Base-by-base conservation (phyloP, 2,797 vertebrate genomes). In the Bovichtus variegatus region DNA sequence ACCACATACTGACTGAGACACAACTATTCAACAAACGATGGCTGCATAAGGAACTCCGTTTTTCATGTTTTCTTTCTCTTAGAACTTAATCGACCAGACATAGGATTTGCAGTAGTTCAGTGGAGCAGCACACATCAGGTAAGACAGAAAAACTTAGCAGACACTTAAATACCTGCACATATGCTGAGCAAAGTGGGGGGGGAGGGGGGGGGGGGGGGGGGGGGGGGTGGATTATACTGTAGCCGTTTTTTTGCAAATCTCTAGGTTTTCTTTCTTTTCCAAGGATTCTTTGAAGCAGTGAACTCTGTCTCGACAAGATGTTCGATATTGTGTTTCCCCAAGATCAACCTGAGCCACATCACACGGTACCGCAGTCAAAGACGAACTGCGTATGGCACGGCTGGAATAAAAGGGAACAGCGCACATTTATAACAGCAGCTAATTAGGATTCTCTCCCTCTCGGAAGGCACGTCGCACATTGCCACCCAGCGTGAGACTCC, bases 361-460 rank as follows among this genome's bases (percentile, higher is more conserved):
- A 83, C 40, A 86, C 38, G 6, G 40, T 2, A 41, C 34, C 46
- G 18, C 66, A 69, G 73, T 80, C 64, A 81, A 70, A 82, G 67
- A 49, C 3, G 12, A 76, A 34, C 62, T 31, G 21, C 74, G 63
- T 66, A 68, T 73, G 44, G 59, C 49, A 36, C 5, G 27, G 44
- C 68, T 40, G 65, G 29, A 62, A 87, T 71, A 66, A 86, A 75
- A 90, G 65, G 41, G 6, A 62, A 36, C 9, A 0, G 41, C 13
- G 53, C 63, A 70, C 65, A 46, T 84, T 81, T 79, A 82, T 81
- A 78, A 72, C 40, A 9, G 55, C 11, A 2, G 58, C 63, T 87
- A 87, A 91, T 90, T 86, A 80, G 84, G 64, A 76, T 80, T 76
- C 62, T 65, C n/a, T n/a, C n/a, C n/a, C n/a, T 83, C 53, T 80